These are phyloP conservation scores for Torymus tubicola DNA, from an alignment of 2,888 invertebrate genomes.

Conservation along the genomic window DNA sequence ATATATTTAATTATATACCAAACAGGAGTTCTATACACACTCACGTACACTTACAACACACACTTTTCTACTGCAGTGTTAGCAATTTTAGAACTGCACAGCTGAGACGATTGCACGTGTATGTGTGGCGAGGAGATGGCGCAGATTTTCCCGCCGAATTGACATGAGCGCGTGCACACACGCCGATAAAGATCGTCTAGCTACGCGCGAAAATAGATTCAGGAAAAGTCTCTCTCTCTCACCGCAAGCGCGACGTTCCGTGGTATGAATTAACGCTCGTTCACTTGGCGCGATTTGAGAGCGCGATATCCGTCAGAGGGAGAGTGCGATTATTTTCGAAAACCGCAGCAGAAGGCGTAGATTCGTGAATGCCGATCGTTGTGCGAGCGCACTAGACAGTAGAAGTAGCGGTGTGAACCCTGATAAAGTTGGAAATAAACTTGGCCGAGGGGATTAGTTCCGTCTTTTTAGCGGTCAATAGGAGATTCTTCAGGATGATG, in stretches of 20 bases:
- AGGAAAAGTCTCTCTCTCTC: slow-evolving; percentile 44
- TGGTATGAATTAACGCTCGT: slow-evolving; percentile 21
- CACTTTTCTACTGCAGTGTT: too few relatives aligned
- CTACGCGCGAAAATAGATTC: slow-evolving; percentile 47
- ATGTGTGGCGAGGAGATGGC: neutral
- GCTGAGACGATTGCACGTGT: too few relatives aligned
- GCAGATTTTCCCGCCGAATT: slow-evolving; percentile 24
- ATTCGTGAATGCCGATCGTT: slow-evolving; percentile 31
- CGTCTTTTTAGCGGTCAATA: too few relatives aligned
- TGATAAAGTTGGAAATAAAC: slow-evolving; percentile 60
- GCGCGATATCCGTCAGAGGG: neutral
- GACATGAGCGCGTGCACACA: slow-evolving; percentile 45
- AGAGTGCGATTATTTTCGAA: slow-evolving; percentile 50
- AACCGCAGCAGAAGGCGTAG: slow-evolving; percentile 4
- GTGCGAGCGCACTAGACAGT: slow-evolving; percentile 48
- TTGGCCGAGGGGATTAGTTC: neutral
- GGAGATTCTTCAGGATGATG: too few relatives aligned
- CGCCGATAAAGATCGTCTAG: slow-evolving; percentile 37
- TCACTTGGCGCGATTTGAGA: slow-evolving; percentile 24
- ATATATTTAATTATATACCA: too few relatives aligned
- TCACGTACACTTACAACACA: too few relatives aligned
- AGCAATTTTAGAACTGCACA: too few relatives aligned
- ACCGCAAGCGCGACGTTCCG: too few relatives aligned
- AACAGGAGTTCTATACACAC: too few relatives aligned
- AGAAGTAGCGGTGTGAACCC: slow-evolving; percentile 48